These are phyloP conservation scores for Carabus problematicus DNA, from an alignment of 2,888 invertebrate species.

Conservation along the genomic window DNA sequence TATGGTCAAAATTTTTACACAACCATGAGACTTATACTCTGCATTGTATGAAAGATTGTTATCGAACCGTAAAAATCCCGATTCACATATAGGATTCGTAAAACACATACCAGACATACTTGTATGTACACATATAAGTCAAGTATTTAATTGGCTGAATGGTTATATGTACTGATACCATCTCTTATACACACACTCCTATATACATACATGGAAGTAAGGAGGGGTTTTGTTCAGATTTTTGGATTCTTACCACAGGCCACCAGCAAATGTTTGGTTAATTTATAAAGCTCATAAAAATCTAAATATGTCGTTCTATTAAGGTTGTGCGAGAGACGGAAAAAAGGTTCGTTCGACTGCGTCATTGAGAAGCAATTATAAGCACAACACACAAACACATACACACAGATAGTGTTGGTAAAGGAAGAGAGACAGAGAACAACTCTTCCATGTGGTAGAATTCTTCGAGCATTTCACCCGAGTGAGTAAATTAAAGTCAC, in stretches of 20 bases:
- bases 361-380: too few relatives aligned
- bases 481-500: too few relatives aligned
- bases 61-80: conserved; percentile 10
- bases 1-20: too few relatives aligned
- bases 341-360: too few relatives aligned
- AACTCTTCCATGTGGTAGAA: too few relatives aligned
- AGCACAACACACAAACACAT: too few relatives aligned
- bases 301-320: conserved; percentile 14
- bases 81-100: conserved; percentile 12
- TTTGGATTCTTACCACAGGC: not conserved
- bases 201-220: conserved; percentile 13
- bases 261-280: conserved; percentile 27
- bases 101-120: conserved; percentile 12
- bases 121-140: too few relatives aligned
- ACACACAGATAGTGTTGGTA: too few relatives aligned
- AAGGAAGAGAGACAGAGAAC: too few relatives aligned
- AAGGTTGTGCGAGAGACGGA: too few relatives aligned
- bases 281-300: conserved; percentile 27
- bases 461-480: too few relatives aligned
- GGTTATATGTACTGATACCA: conserved; percentile 9
- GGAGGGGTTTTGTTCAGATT: conserved; percentile 3
- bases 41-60: not conserved
- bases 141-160: conserved; percentile 9
- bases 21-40: too few relatives aligned
- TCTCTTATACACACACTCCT: not conserved